phyloP scores from a whole-genome alignment of 1,140 invertebrate species.

The Temnothorax curvispinosus region DNA sequence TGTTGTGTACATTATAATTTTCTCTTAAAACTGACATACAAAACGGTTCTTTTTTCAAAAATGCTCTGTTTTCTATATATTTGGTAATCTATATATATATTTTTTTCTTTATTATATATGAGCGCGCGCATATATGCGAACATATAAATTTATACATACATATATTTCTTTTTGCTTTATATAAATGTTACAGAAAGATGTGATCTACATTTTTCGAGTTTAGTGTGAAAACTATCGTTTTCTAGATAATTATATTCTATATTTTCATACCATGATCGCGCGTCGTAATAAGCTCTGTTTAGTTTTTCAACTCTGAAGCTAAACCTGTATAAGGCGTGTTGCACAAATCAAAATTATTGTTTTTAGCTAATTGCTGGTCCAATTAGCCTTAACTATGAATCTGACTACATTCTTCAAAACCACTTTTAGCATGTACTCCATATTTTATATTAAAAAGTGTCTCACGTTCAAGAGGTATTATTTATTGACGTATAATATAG shows the following conservation, averaged over 20 bases:
- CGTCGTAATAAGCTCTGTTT: not conserved
- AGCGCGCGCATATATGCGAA: too few relatives aligned
- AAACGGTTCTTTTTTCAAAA: too few relatives aligned
- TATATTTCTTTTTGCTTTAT: not conserved
- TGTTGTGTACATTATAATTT: too few relatives aligned
- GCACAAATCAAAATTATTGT: constrained; percentile 32
- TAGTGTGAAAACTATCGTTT: not conserved
- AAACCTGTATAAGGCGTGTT: constrained; percentile 67
- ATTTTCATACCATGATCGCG: not conserved
- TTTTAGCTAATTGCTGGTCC: constrained; percentile 79
- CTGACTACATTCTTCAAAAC: constrained; percentile 52
- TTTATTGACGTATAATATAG: constrained; percentile 8
- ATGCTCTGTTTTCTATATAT: too few relatives aligned
- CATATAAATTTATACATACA: not conserved
- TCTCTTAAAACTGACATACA: too few relatives aligned
- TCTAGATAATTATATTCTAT: not conserved
- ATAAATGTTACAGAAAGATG: constrained; percentile 37
- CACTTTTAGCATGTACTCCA: not conserved
- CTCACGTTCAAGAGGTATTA: not conserved
- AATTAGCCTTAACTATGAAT: constrained; percentile 71
- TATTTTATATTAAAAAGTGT: not conserved
- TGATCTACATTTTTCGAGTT: constrained; percentile 7
- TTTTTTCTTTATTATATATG: too few relatives aligned
- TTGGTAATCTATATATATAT: too few relatives aligned
- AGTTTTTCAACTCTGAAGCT: not conserved